Base-by-base conservation (phyloP, 1,140 invertebrate genomes). In the Rhagoletis pomonella region DNA sequence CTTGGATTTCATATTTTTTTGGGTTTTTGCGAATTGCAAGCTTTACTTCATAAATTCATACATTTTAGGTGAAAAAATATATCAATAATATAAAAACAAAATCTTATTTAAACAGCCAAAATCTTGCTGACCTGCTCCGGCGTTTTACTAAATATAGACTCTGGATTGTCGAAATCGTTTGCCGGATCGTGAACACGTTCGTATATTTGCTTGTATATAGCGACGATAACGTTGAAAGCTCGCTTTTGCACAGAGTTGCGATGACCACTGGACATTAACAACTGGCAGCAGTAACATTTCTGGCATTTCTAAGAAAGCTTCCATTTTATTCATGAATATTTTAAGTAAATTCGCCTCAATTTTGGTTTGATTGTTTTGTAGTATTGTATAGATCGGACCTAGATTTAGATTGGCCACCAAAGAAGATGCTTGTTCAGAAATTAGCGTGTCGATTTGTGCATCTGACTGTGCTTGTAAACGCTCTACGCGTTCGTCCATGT, bases 351-450 rank as follows among this genome's bases (percentile, higher is more conserved):
- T 94, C n/a, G 97, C 94, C 93, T 99, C 98, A 96, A 99, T 98
- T 42, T 97, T 98, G 60, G 97, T 96, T 88, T 99, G 95, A 73
- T 95, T 95, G 90, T 96, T 96, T 94, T 99, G 98, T 77, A 99
- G 93, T 89, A 98, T 97, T n/a, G 97, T 97, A 90, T 99, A 99
- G 88, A 99, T 97, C 44, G 97, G 96, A 6, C 97, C 97, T 87
- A 99, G 94, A 91, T 97, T 98, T 58, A 99, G 95, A 93, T 98
- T 96, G 14, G 97, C 97, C 4, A 99, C 96, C 85, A 99, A 95
- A 77, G 96, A 97, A 90, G 97, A 98, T 0, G 97, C 97, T 93
- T 99, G 98, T 93, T 99, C 98, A 60, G 97, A 98, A 50, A 98
- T 97, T 86, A 99, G 94, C 0, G 98, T 98, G 92, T 99, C 98